phyloP scores from a whole-genome alignment of 2,888 invertebrate species.

The Clostera curtula region DNA sequence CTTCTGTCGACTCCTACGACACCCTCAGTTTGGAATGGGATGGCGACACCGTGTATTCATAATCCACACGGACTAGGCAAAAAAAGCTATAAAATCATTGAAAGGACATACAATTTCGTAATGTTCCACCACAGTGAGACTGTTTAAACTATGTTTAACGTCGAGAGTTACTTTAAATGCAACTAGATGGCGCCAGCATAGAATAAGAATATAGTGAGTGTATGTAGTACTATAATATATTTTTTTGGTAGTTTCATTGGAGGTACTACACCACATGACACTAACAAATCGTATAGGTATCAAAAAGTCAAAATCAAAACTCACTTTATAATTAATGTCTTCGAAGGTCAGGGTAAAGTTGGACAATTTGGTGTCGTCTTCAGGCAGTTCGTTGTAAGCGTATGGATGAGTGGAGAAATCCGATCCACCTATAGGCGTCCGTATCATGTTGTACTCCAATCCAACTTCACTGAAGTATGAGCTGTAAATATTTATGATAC shows the following conservation, averaged over 20 bases:
- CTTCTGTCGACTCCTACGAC: too few relatives aligned
- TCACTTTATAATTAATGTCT: conserved; percentile 78
- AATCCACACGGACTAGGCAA: too few relatives aligned
- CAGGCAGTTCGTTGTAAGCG: conserved; percentile 78
- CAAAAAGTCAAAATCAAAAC: not conserved
- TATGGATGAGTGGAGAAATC: conserved; percentile 87
- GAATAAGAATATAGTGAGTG: too few relatives aligned
- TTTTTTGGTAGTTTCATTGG: not conserved
- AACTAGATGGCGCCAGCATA: too few relatives aligned
- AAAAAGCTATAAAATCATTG: too few relatives aligned
- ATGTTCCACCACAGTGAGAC: too few relatives aligned
- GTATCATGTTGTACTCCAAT: conserved; percentile 81
- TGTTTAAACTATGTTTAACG: too few relatives aligned
- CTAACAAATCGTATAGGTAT: not conserved
- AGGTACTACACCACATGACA: not conserved
- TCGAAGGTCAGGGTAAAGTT: conserved; percentile 78
- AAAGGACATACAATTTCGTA: too few relatives aligned
- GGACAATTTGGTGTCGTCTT: conserved; percentile 66
- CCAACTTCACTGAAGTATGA: conserved; percentile 81
- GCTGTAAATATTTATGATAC: too few relatives aligned
- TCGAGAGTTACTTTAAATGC: too few relatives aligned
- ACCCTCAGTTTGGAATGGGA: too few relatives aligned
- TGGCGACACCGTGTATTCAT: too few relatives aligned
- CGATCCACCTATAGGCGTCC: conserved; percentile 86
- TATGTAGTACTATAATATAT: not conserved